These are phyloP conservation scores for Psittacula derbiana DNA, from an alignment of 2,797 vertebrate species.

Conservation along the genomic window DNA sequence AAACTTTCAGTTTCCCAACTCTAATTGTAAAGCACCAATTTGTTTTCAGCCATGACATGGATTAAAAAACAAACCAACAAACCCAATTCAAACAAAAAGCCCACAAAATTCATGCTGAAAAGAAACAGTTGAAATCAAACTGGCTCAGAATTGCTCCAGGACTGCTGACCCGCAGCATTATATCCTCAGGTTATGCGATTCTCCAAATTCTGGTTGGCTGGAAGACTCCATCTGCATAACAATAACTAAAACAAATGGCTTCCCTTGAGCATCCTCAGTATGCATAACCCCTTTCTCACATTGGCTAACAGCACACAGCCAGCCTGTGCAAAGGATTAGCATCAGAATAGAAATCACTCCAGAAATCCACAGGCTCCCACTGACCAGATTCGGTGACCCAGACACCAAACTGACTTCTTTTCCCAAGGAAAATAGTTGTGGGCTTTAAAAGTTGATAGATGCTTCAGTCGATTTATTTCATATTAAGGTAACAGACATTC, in stretches of 20 bases:
- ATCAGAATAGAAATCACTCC: conserved; percentile 31
- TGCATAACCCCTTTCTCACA: neutral
- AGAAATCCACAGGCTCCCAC: neutral
- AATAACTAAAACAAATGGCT: neutral
- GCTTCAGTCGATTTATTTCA: neutral
- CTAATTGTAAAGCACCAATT: neutral
- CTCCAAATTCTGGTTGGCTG: neutral
- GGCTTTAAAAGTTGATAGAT: neutral
- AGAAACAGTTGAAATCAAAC: neutral
- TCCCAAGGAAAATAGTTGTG: neutral
- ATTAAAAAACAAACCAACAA: neutral
- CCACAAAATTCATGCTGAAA: neutral
- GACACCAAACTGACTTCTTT: neutral
- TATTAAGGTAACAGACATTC: neutral
- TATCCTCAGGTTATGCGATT: neutral
- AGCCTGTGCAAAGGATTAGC: conserved; percentile 32
- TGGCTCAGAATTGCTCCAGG: neutral
- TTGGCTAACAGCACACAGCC: neutral
- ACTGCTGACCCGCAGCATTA: neutral
- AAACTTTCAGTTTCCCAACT: neutral
- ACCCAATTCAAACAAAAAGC: accelerated
- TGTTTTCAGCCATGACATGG: neutral
- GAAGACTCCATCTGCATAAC: neutral
- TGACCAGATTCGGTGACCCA: neutral
- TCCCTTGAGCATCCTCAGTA: neutral